phyloP scores from a whole-genome alignment of 2,113 vertebrate genomes.

The Pristiophorus japonicus region DNA sequence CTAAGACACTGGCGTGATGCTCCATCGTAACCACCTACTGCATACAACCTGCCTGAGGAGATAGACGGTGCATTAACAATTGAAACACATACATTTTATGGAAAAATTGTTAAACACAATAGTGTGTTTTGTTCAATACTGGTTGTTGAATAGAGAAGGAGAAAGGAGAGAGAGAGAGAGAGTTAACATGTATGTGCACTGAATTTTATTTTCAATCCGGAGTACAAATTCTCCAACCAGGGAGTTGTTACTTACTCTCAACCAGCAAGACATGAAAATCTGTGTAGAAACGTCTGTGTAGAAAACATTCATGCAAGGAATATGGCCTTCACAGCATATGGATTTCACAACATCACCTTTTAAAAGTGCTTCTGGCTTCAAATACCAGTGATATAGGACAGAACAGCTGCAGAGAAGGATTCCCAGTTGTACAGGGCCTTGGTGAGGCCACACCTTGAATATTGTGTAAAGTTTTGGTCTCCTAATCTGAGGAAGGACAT shows the following conservation, averaged over 20 bases:
- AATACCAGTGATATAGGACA: not conserved
- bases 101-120: not conserved
- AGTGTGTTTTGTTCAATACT: conserved; percentile 41
- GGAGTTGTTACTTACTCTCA: not conserved
- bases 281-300: not conserved
- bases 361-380: not conserved
- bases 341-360: not conserved
- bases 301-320: not conserved
- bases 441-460: too few species aligned
- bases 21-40: conserved; percentile 89
- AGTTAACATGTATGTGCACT: not conserved
- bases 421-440: too few species aligned
- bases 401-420: not conserved
- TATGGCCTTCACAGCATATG: not conserved
- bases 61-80: conserved; percentile 37
- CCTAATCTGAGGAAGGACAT: too few species aligned
- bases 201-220: not conserved
- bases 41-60: conserved; percentile 79
- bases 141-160: not conserved
- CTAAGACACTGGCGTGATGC: conserved; percentile 93
- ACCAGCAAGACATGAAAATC: not conserved
- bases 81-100: not conserved
- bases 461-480: too few species aligned
- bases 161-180: not conserved
- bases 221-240: not conserved